Base-by-base conservation (phyloP, 2,888 invertebrate species). In the Coronaproctus castanopsis region DNA sequence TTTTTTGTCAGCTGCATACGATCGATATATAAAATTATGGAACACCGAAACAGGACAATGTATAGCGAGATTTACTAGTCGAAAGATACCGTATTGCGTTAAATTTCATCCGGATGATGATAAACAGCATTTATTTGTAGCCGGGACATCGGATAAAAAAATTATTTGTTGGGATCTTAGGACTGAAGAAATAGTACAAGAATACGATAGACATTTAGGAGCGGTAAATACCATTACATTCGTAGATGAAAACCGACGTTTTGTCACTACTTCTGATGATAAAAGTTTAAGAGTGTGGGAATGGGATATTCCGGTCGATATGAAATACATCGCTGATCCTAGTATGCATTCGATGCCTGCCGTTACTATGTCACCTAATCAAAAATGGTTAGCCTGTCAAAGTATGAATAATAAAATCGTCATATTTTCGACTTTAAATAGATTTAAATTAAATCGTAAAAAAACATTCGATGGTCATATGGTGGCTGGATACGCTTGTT, bases 301-400 rank as follows among this genome's bases (percentile, higher is more conserved):
- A 77, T 98, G 98, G 97, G 90, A 91, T 70, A 91, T 91, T 68
- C 91, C 91, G 0, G 98, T 98, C 1, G 98, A 99, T 73, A 98
- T 98, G 87, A 99, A 99, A 72, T 95, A 98, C 73, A 97, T 99
- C 65, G 98, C 98, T 1, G 98, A 99, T 74, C 97, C 98, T 0
- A 84, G 91, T 0, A 95, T 99, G 92, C 98, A 99, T 74, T 96
- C 97, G 3, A 90, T 98, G 83, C 98, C 98, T 0, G 86, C 93
- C 0, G 96, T 97, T 0, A 89, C 92, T 0, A 79, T 85, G 3
- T 86, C 96, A 0, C 97, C 96, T 1, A 97, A 97, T 76, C 89
- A 90, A 70, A 97, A 97, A 74, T 99, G 98, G 97, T 77, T 98
- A 63, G 96, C 97, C 0, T 98, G 97, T 70, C 98, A 99, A 74